Conservation (phyloP, 2,113 vertebrate species). For the Holacanthus passer region DNA sequence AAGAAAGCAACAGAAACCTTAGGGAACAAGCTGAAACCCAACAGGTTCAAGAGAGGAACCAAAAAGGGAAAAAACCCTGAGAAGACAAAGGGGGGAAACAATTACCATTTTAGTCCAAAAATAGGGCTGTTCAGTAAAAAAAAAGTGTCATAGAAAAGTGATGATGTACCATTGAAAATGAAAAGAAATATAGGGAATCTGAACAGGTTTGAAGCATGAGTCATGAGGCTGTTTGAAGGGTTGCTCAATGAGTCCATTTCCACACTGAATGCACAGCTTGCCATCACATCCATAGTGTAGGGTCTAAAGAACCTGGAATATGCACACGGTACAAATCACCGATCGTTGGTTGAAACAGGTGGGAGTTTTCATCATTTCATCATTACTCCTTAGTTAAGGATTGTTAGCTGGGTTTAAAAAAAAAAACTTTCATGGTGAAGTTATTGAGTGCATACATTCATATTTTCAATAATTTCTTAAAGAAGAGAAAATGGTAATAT, state of each 20-base stretch:
- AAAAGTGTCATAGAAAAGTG: not conserved
- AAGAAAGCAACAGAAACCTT: constrained; percentile 68
- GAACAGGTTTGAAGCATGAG: constrained; percentile 78
- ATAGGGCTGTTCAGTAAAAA: not conserved
- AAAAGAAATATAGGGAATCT: constrained; percentile 57
- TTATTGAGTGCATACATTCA: not conserved
- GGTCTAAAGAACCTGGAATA: constrained; percentile 66
- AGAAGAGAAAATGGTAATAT: too few relatives aligned
- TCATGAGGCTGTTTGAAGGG: constrained; percentile 76
- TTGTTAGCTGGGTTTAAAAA: not conserved
- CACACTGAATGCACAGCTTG: constrained; percentile 82
- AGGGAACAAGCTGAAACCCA: constrained; percentile 78
- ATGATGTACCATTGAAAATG: constrained; percentile 51
- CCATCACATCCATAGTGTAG: constrained; percentile 81
- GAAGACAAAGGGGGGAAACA: not conserved
- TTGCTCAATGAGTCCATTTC: constrained; percentile 82
- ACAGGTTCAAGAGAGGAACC: constrained; percentile 68
- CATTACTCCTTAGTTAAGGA: not conserved
- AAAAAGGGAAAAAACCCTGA: constrained; percentile 81
- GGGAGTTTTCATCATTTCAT: not conserved
- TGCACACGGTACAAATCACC: not conserved
- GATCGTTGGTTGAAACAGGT: not conserved
- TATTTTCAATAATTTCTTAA: not conserved
- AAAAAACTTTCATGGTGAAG: not conserved
- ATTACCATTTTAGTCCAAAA: not conserved